Evolutionary conservation across 1,140 invertebrate genomes (phyloP).

Genomic region (Micrasema longulum): DNA sequence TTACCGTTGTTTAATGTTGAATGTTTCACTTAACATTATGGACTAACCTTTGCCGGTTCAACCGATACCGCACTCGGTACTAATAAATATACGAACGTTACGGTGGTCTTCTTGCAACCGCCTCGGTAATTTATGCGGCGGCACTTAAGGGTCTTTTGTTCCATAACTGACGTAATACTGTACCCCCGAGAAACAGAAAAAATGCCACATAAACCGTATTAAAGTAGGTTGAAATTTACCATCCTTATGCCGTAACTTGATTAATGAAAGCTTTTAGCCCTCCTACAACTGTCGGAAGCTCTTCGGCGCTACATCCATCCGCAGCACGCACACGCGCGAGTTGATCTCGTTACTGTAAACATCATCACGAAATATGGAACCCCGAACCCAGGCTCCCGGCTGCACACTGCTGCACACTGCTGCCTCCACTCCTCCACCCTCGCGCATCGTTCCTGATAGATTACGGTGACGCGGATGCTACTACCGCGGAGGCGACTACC

Average conservation of each 20-base stretch:
- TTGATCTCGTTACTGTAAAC: too few relatives aligned
- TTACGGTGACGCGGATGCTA: too few relatives aligned
- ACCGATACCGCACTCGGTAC: not conserved
- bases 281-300: not conserved
- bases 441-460: too few relatives aligned
- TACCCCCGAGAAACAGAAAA: constrained; percentile 7
- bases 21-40: not conserved
- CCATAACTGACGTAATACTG: not conserved
- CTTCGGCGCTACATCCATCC: not conserved
- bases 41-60: not conserved
- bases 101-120: not conserved
- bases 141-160: constrained; percentile 17
- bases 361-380: too few relatives aligned
- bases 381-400: too few relatives aligned
- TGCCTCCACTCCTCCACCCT: too few relatives aligned
- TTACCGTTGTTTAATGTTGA: too few relatives aligned
- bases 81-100: constrained; percentile 5
- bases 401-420: too few relatives aligned
- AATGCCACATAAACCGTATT: not conserved
- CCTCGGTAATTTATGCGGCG: constrained; percentile 13
- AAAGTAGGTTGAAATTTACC: constrained; percentile 5
- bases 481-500: too few relatives aligned
- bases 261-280: constrained; percentile 17
- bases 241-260: constrained; percentile 5
- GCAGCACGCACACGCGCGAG: not conserved